These are phyloP conservation scores for Antheraea assamensis DNA, from an alignment of 2,888 invertebrate genomes.

Conservation along the genomic window DNA sequence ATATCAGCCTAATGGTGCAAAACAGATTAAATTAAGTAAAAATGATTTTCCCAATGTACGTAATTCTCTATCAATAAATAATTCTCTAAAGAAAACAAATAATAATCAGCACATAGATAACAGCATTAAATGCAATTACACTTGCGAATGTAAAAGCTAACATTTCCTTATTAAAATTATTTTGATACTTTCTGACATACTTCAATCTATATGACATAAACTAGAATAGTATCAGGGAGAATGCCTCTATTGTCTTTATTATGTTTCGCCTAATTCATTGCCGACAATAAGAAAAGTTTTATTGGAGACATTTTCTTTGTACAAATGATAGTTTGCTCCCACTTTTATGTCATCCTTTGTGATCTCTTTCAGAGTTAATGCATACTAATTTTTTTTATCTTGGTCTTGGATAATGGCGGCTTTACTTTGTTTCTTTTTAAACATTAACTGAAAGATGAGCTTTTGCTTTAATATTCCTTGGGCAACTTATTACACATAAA, in stretches of 20 bases:
- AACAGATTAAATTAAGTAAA: not conserved
- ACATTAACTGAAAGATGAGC: too few species aligned
- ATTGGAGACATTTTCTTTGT: conserved; percentile 35
- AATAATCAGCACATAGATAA: not conserved
- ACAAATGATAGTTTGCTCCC: conserved; percentile 30
- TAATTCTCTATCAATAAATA: not conserved
- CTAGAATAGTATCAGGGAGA: not conserved
- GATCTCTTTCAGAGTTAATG: conserved; percentile 30
- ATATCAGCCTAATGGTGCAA: not conserved
- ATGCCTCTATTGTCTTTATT: conserved; percentile 32
- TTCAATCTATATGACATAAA: conserved; percentile 15
- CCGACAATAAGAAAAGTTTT: conserved; percentile 40
- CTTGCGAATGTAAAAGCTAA: not conserved
- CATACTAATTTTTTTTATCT: conserved; percentile 29
- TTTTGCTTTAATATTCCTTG: too few species aligned
- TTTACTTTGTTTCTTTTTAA: not conserved
- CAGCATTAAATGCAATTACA: not conserved
- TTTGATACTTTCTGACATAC: not conserved
- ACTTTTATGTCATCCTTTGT: conserved; percentile 36
- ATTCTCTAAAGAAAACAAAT: not conserved
- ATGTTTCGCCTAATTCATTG: conserved; percentile 39
- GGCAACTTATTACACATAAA: not conserved
- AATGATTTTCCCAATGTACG: not conserved
- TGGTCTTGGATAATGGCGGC: conserved; percentile 2
- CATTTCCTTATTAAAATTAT: conserved; percentile 1